A percentile compares a stretch with the other conserved stretches of the same genome.
Evolutionary conservation across 2,888 invertebrate genomes (phyloP).

Genomic region (Papilio demoleus): DNA sequence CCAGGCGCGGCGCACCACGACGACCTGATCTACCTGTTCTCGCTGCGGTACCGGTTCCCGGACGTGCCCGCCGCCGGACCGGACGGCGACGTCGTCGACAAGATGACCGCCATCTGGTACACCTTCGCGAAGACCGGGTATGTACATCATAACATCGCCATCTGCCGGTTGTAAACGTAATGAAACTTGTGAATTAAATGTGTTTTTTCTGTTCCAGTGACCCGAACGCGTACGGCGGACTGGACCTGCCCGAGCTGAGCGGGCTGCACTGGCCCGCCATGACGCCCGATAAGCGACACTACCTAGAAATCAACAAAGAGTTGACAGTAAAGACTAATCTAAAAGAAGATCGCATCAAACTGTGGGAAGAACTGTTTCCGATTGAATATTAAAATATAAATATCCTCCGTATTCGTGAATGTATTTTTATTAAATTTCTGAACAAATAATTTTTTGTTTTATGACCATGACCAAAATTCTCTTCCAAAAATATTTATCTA

Average conservation of each 20-base stretch:
- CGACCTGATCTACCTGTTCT: constrained; percentile 79
- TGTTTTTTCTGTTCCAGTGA: constrained; percentile 47
- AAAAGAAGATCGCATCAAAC: constrained; percentile 53
- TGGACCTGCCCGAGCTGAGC: constrained; percentile 46
- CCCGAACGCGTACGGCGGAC: constrained; percentile 49
- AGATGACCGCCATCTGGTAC: constrained; percentile 72
- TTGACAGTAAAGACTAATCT: constrained; percentile 52
- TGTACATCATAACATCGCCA: constrained; percentile 40
- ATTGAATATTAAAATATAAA: constrained; percentile 42
- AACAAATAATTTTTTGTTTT: background rate
- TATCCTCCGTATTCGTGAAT: background rate
- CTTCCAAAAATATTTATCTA: too few species aligned
- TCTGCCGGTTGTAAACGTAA: background rate
- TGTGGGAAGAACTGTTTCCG: constrained; percentile 67
- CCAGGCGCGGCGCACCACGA: constrained; percentile 74
- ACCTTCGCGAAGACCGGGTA: constrained; percentile 79
- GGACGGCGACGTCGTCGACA: constrained; percentile 72
- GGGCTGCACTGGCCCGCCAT: constrained; percentile 43
- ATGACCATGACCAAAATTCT: too few species aligned
- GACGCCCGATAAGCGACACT: constrained; percentile 49
- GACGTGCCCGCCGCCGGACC: constrained; percentile 58
- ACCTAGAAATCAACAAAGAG: constrained; percentile 52
- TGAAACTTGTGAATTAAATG: background rate
- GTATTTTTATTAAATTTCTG: background rate
- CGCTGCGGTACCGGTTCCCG: constrained; percentile 66